phyloP scores from a whole-genome alignment of 2,888 invertebrate species.

The Phorcus lineatus region DNA sequence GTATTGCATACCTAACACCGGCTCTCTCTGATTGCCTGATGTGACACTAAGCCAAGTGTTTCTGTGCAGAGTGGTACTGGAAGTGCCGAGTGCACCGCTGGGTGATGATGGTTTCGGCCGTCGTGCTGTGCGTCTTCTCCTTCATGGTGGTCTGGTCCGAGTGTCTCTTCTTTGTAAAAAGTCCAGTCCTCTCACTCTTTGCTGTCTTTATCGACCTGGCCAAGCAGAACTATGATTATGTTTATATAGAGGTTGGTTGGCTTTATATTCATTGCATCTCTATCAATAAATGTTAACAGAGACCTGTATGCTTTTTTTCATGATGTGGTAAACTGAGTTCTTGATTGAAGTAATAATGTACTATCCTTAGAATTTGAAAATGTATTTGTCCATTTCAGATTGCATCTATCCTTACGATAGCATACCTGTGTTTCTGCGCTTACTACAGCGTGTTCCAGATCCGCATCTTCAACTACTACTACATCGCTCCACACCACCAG shows the following conservation, averaged over 20 bases:
- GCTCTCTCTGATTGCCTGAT: too few relatives aligned
- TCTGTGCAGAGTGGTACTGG: slow-evolving; percentile 93
- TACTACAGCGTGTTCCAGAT: slow-evolving; percentile 98
- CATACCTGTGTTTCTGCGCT: slow-evolving; percentile 97
- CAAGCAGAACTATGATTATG: slow-evolving; percentile 89
- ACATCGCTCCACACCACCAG: slow-evolving; percentile 96
- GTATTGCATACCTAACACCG: too few relatives aligned
- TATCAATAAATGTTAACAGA: too few relatives aligned
- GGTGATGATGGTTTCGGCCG: slow-evolving; percentile 82
- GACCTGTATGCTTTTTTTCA: too few relatives aligned
- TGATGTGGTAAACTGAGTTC: too few relatives aligned
- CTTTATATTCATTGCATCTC: too few relatives aligned
- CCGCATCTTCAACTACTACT: slow-evolving; percentile 95
- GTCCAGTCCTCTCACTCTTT: slow-evolving; percentile 95
- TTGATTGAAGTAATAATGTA: too few relatives aligned
- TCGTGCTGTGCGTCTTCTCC: slow-evolving; percentile 85
- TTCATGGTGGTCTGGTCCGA: slow-evolving; percentile 98
- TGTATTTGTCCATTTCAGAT: slow-evolving; percentile 79
- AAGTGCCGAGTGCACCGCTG: slow-evolving; percentile 89
- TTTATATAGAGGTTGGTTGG: slow-evolving; percentile 88
- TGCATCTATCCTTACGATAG: slow-evolving; percentile 91
- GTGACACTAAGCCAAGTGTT: too few relatives aligned
- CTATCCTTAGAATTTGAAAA: too few relatives aligned
- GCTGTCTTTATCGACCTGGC: slow-evolving; percentile 93
- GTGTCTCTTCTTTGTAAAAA: slow-evolving; percentile 95